These are phyloP conservation scores for Acrocera orbiculus DNA, from an alignment of 2,888 invertebrate genomes.

Conservation along the genomic window DNA sequence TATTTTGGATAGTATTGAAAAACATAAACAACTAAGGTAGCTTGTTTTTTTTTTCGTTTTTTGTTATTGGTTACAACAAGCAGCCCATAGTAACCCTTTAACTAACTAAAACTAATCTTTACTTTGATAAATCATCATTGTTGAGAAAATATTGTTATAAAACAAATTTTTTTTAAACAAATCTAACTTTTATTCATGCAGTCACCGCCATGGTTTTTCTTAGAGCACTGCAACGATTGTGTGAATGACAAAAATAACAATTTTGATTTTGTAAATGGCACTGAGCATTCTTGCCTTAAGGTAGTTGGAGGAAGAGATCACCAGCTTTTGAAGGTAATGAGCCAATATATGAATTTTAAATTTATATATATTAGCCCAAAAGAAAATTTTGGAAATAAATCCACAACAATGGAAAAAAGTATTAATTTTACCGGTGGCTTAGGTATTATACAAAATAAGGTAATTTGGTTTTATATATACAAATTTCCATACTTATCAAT, in stretches of 20 bases:
- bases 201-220: conserved; percentile 65
- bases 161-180: background rate
- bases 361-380: conserved; percentile 55
- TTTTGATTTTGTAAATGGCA: conserved; percentile 7
- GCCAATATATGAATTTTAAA: conserved; percentile 51
- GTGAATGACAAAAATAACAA: conserved; percentile 2
- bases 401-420: conserved; percentile 33
- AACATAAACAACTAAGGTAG: no score
- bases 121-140: background rate
- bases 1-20: no score
- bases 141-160: background rate
- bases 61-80: no score
- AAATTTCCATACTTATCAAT: background rate
- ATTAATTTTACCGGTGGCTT: conserved; percentile 54
- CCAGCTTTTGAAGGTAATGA: conserved; percentile 43
- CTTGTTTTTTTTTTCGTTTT: no score
- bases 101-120: background rate
- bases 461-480: conserved; percentile 20
- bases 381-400: conserved; percentile 53
- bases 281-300: conserved; percentile 1
- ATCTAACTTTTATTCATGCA: conserved; percentile 15
- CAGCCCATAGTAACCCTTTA: no score
- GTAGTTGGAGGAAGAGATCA: conserved; percentile 58
- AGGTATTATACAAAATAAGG: conserved; percentile 50
- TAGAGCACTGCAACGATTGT: conserved; percentile 39